Percentiles rank a stretch among this genome's conserved stretches.
These are phyloP conservation scores for Ectropis grisescens DNA, from an alignment of 1,140 invertebrate species.

Conservation along the genomic window DNA sequence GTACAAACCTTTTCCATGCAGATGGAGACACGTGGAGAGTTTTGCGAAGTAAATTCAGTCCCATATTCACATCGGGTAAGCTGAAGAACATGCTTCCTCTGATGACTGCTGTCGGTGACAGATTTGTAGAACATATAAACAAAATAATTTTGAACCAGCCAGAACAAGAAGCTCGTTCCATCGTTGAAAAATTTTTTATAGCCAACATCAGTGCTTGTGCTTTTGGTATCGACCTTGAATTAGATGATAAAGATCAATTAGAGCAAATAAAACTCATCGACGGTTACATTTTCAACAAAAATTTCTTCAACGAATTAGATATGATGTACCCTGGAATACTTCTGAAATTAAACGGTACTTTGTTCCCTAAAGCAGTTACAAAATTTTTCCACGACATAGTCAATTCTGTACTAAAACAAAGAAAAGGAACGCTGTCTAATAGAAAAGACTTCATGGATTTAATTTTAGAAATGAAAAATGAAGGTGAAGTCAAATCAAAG, in stretches of 20 bases:
- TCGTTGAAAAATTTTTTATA: constrained; percentile 51
- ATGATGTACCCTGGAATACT: constrained; percentile 31
- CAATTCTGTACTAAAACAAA: background rate
- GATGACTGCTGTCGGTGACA: constrained; percentile 34
- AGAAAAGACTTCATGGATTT: constrained; percentile 35
- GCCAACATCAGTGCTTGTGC: constrained; percentile 69
- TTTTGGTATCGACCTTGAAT: constrained; percentile 71
- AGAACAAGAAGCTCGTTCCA: constrained; percentile 47
- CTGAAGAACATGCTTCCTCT: constrained; percentile 70
- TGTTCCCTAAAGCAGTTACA: constrained; percentile 18
- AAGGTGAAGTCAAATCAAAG: constrained; percentile 11
- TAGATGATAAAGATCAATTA: no score
- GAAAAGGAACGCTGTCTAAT: constrained; percentile 15
- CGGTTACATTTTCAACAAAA: constrained; percentile 23
- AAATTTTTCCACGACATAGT: constrained; percentile 24
- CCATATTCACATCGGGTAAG: constrained; percentile 73
- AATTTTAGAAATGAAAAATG: constrained; percentile 39
- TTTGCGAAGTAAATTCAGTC: constrained; percentile 66
- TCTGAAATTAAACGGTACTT: constrained; percentile 16
- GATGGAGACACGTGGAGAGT: constrained; percentile 70
- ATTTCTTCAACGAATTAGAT: constrained; percentile 26
- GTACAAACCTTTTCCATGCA: constrained; percentile 52
- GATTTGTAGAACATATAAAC: constrained; percentile 18
- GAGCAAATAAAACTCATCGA: no score
- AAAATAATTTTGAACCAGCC: constrained; percentile 9